Conservation (phyloP, 2,797 vertebrate genomes). For the Sebastes melanostomus region DNA sequence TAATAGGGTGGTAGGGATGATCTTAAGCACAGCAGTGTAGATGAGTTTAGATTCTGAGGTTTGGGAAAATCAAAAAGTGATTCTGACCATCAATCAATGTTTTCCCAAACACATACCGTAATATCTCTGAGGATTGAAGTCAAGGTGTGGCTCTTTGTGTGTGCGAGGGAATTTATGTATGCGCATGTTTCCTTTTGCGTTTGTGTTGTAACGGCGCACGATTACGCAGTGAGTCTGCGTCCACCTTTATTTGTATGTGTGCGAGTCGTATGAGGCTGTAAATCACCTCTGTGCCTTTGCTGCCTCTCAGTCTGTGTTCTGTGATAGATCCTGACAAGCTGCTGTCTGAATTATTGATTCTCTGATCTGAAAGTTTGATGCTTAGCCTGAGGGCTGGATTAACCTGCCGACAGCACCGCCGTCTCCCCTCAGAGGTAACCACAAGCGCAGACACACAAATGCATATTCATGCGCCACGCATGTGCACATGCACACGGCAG, state of each 20-base stretch:
- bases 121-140: background rate
- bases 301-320: conserved; percentile 64
- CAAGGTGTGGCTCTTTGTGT: conserved; percentile 31
- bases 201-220: background rate
- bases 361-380: conserved; percentile 84
- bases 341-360: conserved; percentile 83
- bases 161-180: conserved; percentile 13
- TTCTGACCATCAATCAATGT: conserved; percentile 36
- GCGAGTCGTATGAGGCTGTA: conserved; percentile 47
- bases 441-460: conserved; percentile 25
- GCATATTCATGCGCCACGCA: conserved; percentile 60
- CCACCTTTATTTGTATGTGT: conserved; percentile 58
- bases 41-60: conserved; percentile 27
- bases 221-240: conserved; percentile 35
- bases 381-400: conserved; percentile 81
- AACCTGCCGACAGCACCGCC: conserved; percentile 73
- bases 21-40: conserved; percentile 63
- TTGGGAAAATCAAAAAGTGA: conserved; percentile 44
- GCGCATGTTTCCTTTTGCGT: conserved; percentile 15
- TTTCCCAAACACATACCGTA: background rate
- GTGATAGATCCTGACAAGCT: conserved; percentile 79
- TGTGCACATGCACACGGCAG: conserved; percentile 17
- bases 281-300: conserved; percentile 67
- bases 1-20: conserved; percentile 48
- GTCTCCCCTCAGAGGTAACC: conserved; percentile 54